Conservation (phyloP, 2,888 invertebrate species). For the Halictus quadricinctus region DNA sequence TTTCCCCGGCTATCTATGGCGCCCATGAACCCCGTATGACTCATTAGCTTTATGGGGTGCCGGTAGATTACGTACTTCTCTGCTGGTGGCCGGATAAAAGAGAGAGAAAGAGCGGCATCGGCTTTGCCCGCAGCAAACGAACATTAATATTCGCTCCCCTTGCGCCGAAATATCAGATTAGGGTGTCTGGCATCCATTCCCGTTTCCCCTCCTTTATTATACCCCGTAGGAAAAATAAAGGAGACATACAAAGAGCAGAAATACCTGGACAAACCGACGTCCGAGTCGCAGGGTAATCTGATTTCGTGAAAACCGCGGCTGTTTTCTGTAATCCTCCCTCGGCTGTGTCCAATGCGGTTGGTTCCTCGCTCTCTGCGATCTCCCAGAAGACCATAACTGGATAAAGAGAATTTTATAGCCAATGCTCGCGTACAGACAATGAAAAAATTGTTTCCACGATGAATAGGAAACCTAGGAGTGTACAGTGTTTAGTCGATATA, state of each 20-base stretch:
- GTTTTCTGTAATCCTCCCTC: slow-evolving; percentile 31
- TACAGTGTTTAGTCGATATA: too few species aligned
- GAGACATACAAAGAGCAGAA: slow-evolving; percentile 32
- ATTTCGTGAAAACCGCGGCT: slow-evolving; percentile 54
- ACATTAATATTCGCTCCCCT: slow-evolving; percentile 74
- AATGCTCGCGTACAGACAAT: too few species aligned
- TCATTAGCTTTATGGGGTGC: slow-evolving; percentile 75
- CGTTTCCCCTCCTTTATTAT: slow-evolving; percentile 62
- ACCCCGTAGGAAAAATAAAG: slow-evolving; percentile 61
- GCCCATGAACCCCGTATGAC: slow-evolving; percentile 61
- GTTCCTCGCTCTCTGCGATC: background rate
- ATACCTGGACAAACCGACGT: slow-evolving; percentile 8
- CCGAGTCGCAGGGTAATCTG: slow-evolving; percentile 55
- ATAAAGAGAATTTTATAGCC: slow-evolving; percentile 7
- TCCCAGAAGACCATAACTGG: background rate
- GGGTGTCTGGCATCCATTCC: slow-evolving; percentile 40
- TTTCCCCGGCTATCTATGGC: slow-evolving; percentile 43
- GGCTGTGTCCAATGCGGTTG: background rate
- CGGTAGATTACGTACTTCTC: slow-evolving; percentile 68
- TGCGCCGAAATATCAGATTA: slow-evolving; percentile 73
- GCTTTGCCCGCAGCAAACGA: slow-evolving; percentile 65
- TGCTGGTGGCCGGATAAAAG: slow-evolving; percentile 69
- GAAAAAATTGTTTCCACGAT: background rate
- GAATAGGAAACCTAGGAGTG: background rate
- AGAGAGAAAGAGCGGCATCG: slow-evolving; percentile 52